These are phyloP conservation scores for Eugnorisma glareosa DNA, from an alignment of 2,888 invertebrate species.

Conservation along the genomic window DNA sequence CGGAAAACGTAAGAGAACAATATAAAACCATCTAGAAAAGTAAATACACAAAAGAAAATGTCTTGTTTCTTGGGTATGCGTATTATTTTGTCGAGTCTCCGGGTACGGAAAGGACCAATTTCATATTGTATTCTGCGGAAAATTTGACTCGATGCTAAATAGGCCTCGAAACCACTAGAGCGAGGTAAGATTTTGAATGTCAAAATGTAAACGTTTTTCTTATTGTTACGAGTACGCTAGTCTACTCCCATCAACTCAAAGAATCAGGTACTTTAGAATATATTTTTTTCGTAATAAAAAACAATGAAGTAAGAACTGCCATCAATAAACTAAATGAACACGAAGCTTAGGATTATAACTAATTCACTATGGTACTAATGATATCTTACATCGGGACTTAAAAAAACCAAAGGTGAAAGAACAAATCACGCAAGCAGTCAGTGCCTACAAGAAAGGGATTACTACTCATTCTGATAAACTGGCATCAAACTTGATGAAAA, in stretches of 20 bases:
- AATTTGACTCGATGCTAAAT: slow-evolving; percentile 21
- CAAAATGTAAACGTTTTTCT: background rate
- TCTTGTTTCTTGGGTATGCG: background rate
- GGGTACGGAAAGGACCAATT: slow-evolving; percentile 38
- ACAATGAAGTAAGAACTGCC: no score
- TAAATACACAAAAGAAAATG: slow-evolving; percentile 28
- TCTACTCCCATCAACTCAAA: background rate
- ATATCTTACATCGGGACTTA: no score
- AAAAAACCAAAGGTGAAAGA: no score
- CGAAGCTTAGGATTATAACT: no score
- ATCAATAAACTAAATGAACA: no score
- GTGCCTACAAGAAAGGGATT: no score
- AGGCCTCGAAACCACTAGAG: slow-evolving; percentile 9
- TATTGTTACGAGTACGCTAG: background rate
- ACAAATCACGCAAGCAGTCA: no score
- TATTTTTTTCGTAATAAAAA: no score
- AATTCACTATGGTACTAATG: no score
- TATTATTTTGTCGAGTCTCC: slow-evolving; percentile 11
- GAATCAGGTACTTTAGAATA: background rate
- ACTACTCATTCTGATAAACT: no score
- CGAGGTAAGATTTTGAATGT: background rate
- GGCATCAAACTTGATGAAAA: no score
- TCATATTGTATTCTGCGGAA: slow-evolving; percentile 21
- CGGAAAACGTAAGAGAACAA: slow-evolving; percentile 26
- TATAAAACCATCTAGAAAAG: slow-evolving; percentile 2